Base-by-base conservation (phyloP, 2,113 vertebrate genomes). In the Macrotis lagotis region DNA sequence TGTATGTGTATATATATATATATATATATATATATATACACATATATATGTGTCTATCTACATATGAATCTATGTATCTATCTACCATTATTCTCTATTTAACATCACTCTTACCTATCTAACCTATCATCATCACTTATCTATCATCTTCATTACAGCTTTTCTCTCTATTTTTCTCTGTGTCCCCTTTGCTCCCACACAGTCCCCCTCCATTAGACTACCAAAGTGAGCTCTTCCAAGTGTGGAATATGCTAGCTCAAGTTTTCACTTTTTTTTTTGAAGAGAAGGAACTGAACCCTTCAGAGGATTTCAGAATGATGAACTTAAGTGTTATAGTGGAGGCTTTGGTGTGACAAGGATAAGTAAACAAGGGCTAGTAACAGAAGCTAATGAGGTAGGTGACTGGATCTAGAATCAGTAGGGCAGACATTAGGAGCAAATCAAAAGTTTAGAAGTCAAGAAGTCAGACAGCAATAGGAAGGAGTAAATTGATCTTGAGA, bases 211-310 rank as follows among this genome's bases (percentile, higher is more conserved):
- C n/a, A n/a, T n/a, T 16, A 37, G 31, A 66, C 11, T 37, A 3
- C 31, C 14, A 66, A 66, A 66, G 12, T 5, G 6, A 31, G 14
- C 2, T 66, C 59, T 66, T 14, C 3, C 31, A 66, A 66, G 31
- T 12, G 10, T 66, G 14, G 59, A 37, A 66, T 66, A 31, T 66
- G 59, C 59, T 66, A 37, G 12, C 31, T 66, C 31, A 66, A 16
- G 12, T 66, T 83, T 95, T 95, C 50, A 92, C 37, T 50, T 91
- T 51, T 37, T 14, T 93, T 96, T 94, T 94, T 91, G 95, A 12
- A 91, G 31, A 55, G 37, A 14, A 95, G 52, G 22, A 95, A 93
- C 24, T 66, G 50, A 88, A 28, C 51, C 50, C 11, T 22, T 22
- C 22, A 49, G 91, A 59, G n/a, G 50, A 25, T 74, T 26, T 55